A percentile compares a stretch with the other conserved stretches of the same genome.
phyloP scores from a whole-genome alignment of 2,113 vertebrate species.

The Gadus chalcogrammus region DNA sequence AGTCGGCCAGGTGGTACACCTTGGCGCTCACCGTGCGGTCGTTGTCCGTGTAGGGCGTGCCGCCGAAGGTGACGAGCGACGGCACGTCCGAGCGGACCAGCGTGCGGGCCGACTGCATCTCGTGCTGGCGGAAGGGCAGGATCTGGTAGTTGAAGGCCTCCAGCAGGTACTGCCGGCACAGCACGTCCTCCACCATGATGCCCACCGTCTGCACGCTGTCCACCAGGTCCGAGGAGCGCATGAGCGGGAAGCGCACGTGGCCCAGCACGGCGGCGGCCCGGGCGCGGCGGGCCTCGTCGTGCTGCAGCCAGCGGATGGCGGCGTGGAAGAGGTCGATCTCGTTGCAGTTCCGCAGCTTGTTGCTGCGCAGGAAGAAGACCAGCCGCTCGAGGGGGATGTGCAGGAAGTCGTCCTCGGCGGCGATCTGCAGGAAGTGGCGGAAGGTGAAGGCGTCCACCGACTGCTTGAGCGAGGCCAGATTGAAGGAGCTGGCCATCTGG shows the following conservation, averaged over 20 bases:
- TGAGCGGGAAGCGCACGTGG: slow-evolving; percentile 94
- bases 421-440: slow-evolving; percentile 92
- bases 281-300: slow-evolving; percentile 77
- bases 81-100: slow-evolving; percentile 81
- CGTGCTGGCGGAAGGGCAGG: slow-evolving; percentile 93
- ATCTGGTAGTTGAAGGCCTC: slow-evolving; percentile 98
- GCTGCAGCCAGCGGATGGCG: slow-evolving; percentile 87
- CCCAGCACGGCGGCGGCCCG: slow-evolving; percentile 84
- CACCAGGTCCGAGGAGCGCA: slow-evolving; percentile 92
- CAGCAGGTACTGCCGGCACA: slow-evolving; percentile 89
- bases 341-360: slow-evolving; percentile 87
- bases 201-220: slow-evolving; percentile 91
- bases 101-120: slow-evolving; percentile 89
- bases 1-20: slow-evolving; percentile 82
- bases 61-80: slow-evolving; percentile 88
- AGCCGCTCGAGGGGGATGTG: slow-evolving; percentile 92
- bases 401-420: slow-evolving; percentile 92
- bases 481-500: slow-evolving; percentile 97
- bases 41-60: slow-evolving; percentile 94
- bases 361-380: slow-evolving; percentile 95
- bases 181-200: slow-evolving; percentile 94
- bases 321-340: slow-evolving; percentile 93
- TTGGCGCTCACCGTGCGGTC: slow-evolving; percentile 88
- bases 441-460: slow-evolving; percentile 94
- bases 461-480: slow-evolving; percentile 88